Base-by-base conservation (phyloP, 2,888 invertebrate species). In the Eilema sororculum region DNA sequence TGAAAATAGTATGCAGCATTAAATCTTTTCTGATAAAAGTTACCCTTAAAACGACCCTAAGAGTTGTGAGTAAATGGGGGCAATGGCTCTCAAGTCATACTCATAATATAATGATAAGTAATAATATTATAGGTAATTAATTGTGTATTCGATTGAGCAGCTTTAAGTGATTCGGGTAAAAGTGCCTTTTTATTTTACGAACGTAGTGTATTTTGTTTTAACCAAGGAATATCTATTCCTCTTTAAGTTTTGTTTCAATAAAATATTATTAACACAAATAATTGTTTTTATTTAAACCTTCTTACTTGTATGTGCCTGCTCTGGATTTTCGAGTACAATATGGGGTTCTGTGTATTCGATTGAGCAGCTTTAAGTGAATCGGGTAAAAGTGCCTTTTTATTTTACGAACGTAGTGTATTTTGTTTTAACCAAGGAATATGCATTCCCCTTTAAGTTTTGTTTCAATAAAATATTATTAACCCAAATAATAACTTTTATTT, bases 351-450 rank as follows among this genome's bases (percentile, higher is more conserved):
- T 81, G 71, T 71, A 63, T 58, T 77, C 67, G 68, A 76, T 79
- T 81, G 58, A 69, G 76, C 76, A 80, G 80, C 82, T 80, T 80
- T 80, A 80, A 82, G 25, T 57, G 64, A 73, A 65, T 62, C 57
- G 69, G 69, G 62, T 70, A 67, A 67, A 62, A 71, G 62, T 71
- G 58, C 63, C 67, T 71, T 71, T 57, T 67, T 63, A 71, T 58
- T 58, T 67, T 71, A 46, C 5, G 57, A 30, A 65, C 65, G 69
- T 69, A 37, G 65, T 60, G 72, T 65, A 65, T 65, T 59, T 69
- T 74, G 57, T 66, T 61, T 68, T 75, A 63, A 72, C 63, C 63
- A 64, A 52, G 71, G 64, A 72, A 74, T 72, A 12, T 63, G 57
- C 12, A 65, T 71, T 70, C 10, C 61, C 22, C 69, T 65, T 41